Evolutionary conservation across 2,888 invertebrate genomes (phyloP).

Genomic region (Spilarctia lutea): DNA sequence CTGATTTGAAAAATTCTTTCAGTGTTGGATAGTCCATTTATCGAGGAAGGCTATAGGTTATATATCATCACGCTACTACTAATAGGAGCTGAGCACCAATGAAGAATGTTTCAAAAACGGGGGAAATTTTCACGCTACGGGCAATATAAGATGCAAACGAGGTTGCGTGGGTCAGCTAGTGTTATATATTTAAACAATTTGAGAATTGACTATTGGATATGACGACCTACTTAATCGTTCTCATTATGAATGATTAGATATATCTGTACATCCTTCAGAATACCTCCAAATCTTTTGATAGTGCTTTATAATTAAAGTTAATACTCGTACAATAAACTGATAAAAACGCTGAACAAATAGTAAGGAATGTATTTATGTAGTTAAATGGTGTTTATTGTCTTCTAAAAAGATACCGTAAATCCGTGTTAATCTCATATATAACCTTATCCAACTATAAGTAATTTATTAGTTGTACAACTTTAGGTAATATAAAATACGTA

Average conservation of each 20-base stretch:
- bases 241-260: not conserved
- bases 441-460: not conserved
- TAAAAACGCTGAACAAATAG: not conserved
- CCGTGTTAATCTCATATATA: not conserved
- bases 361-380: not conserved
- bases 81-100: too few species aligned
- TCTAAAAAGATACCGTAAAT: not conserved
- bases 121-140: too few species aligned
- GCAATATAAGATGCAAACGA: too few species aligned
- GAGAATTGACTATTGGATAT: not conserved
- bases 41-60: too few species aligned
- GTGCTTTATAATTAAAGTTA: not conserved
- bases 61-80: too few species aligned
- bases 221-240: not conserved
- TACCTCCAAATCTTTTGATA: not conserved
- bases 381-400: not conserved
- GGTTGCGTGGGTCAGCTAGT: too few species aligned
- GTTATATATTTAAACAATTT: not conserved
- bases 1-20: too few species aligned
- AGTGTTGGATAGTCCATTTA: too few species aligned
- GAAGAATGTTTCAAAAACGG: too few species aligned
- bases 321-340: slow-evolving; percentile 1
- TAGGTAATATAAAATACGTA: not conserved
- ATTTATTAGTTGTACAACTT: not conserved
- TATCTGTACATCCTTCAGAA: not conserved